Conservation (phyloP, 2,113 vertebrate species). For the Acinonyx jubatus region DNA sequence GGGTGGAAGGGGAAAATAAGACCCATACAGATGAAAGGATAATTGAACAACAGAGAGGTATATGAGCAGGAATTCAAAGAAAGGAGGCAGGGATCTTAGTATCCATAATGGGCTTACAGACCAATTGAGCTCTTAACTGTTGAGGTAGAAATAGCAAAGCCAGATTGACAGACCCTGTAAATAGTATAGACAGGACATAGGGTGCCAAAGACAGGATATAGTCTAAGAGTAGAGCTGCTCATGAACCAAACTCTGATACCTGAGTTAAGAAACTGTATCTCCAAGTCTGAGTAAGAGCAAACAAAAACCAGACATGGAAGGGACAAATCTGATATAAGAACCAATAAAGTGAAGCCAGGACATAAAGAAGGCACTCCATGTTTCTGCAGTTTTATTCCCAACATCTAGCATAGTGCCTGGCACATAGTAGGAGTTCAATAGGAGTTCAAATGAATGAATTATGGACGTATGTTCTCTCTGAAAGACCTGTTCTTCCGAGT, state of each 20-base stretch:
- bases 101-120: background rate
- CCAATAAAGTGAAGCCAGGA: background rate
- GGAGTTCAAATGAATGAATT: conserved; percentile 9
- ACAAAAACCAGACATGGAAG: background rate
- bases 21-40: background rate
- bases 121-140: background rate
- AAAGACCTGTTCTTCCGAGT: conserved; percentile 8
- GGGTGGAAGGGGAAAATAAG: background rate
- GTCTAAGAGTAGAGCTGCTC: background rate
- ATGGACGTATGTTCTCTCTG: background rate
- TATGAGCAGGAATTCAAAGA: conserved; percentile 24
- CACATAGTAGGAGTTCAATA: background rate
- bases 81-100: background rate
- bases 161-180: background rate
- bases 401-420: background rate
- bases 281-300: conserved; percentile 13
- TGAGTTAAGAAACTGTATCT: conserved; percentile 2
- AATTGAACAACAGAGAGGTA: background rate
- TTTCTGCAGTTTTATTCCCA: background rate
- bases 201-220: background rate
- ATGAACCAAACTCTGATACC: background rate
- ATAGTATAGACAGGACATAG: background rate
- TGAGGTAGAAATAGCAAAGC: background rate
- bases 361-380: background rate
- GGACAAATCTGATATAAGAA: conserved; percentile 26